Evolutionary conservation across 2,113 vertebrate species (phyloP).

Genomic region (Puffinus mauretanicus): DNA sequence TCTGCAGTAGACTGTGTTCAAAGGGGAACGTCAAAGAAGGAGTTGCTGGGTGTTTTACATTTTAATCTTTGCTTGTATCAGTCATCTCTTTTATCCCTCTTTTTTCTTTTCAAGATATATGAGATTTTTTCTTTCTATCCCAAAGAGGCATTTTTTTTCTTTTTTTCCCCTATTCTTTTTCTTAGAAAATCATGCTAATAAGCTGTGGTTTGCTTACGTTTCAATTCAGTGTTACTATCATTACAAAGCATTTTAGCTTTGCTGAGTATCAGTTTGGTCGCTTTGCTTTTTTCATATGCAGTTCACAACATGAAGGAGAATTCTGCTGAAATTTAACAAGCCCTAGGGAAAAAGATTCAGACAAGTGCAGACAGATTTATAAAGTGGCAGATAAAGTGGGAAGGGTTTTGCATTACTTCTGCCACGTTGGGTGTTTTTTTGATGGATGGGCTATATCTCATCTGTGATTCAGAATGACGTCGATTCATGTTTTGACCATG

Average conservation of each 20-base stretch:
- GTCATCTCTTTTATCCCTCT: background rate
- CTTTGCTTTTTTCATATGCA: conserved; percentile 54
- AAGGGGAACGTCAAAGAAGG: background rate
- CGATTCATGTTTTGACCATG: background rate
- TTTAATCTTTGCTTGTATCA: conserved; percentile 15
- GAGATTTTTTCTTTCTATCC: background rate
- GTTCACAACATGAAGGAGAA: conserved; percentile 53
- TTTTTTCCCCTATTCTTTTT: background rate
- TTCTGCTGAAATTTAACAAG: conserved; percentile 66
- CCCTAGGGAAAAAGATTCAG: conserved; percentile 58
- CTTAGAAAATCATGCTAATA: conserved; percentile 55
- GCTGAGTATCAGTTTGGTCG: conserved; percentile 33
- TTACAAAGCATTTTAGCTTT: conserved; percentile 24
- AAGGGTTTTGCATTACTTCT: conserved; percentile 55
- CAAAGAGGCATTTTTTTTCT: background rate
- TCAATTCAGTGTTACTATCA: conserved; percentile 17
- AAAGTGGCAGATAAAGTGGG: conserved; percentile 53
- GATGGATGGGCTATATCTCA: background rate
- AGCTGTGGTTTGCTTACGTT: conserved; percentile 44
- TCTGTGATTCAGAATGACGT: background rate
- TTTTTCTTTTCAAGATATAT: background rate
- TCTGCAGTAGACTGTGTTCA: conserved; percentile 4
- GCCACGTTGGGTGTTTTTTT: background rate
- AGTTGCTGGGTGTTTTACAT: background rate
- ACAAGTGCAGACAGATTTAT: conserved; percentile 65